Evolutionary conservation across 2,888 invertebrate species (phyloP).

Genomic region (Sepiola atlantica): DNA sequence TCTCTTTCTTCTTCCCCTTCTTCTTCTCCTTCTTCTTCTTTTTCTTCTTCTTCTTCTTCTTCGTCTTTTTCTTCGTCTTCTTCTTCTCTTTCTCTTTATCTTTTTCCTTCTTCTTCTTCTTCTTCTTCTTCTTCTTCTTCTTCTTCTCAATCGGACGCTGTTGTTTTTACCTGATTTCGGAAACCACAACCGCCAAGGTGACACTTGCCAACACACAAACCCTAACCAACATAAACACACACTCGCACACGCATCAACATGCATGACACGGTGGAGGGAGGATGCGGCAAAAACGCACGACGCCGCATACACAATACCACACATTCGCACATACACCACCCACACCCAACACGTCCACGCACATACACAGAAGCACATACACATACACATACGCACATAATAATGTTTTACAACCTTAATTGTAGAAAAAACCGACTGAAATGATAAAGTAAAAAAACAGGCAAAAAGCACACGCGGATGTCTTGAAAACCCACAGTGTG

Average conservation of each 20-base stretch:
- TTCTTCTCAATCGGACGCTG: neutral
- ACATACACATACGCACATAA: too few relatives aligned
- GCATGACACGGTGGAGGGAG: neutral
- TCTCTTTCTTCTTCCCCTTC: neutral
- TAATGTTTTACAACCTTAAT: too few relatives aligned
- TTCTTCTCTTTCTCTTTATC: neutral
- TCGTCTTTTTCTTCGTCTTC: neutral
- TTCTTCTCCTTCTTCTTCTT: too few relatives aligned
- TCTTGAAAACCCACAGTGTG: too few relatives aligned
- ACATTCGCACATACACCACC: neutral
- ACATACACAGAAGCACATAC: neutral
- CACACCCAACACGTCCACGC: neutral
- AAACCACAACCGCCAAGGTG: neutral
- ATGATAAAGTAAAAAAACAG: too few relatives aligned
- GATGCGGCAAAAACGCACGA: neutral
- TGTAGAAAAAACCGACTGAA: too few relatives aligned
- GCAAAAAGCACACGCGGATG: too few relatives aligned
- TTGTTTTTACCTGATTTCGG: neutral
- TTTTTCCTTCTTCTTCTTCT: neutral
- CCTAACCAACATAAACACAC: neutral
- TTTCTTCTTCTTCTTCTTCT: neutral
- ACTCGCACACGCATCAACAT: neutral
- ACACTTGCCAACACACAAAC: neutral
- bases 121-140: constrained; percentile 32
- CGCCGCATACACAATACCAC: neutral